Base-by-base conservation (phyloP, 2,888 invertebrate species). In the Xestia c-nigrum region DNA sequence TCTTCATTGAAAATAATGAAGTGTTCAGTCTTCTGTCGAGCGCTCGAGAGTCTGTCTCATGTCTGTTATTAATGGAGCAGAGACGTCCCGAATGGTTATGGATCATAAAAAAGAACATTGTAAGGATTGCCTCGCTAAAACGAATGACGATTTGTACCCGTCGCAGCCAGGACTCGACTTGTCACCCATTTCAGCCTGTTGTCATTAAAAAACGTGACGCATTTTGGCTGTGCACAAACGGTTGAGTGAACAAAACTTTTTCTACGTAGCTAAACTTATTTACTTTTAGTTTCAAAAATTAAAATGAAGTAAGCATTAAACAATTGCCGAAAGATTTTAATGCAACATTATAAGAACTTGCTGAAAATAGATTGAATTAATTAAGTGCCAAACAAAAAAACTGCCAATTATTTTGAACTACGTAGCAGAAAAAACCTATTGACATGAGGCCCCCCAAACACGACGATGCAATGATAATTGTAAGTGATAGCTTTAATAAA, bases 61-160 rank as follows among this genome's bases (percentile, higher is more conserved):
- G 82, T 86, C 88, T 85, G 90, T 92, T 93, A 94, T 93, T 92
- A 94, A 94, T 93, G 79, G 57, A 52, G 19, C 68, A 52, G 81
- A 87, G 89, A 89, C 89, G 89, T 88, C 89, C 84, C 87, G 85
- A 85, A 88, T 88, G 88, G 85, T 89, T 90, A 85, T 81, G 88
- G 89, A 92, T 93, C 91, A 90, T 93, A 93, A 92, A 84, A n/a
- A 93, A 91, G 89, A 89, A 91, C 90, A 90, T 91, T 91, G 90
- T 91, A 90, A 92, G 87, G 89, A 90, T 87, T 83, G 74, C 76
- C 81, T 86, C 86, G 85, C 71, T 88, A 90, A 91, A 90, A 90
- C 87, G 86, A 89, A 85, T 76, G 47, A 69, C 88, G 85, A 92
- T 93, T 92, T 90, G 88, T 88, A 88, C 75, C 86, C 87, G 90